Base-by-base conservation (phyloP, 2,797 vertebrate genomes). In the Apogon hyalosoma region DNA sequence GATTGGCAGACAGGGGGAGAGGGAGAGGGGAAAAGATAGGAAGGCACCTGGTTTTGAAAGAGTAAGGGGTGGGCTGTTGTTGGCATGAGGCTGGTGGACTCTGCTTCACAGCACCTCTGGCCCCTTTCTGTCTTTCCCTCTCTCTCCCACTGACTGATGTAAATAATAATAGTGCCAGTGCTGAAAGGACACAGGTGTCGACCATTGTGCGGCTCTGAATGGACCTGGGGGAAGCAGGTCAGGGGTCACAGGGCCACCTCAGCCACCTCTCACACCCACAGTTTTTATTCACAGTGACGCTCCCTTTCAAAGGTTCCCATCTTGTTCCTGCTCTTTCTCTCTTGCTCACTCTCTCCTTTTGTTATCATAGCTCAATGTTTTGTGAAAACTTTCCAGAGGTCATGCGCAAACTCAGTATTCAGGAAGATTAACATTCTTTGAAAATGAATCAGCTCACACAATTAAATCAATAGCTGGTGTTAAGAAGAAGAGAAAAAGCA, bases 131-230 rank as follows among this genome's bases (percentile, higher is more conserved):
- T 75, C 80, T 84, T 62, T 77, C 72, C 62, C 83, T 82, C 85
- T 69, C 87, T 79, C 79, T 81, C 86, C 87, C 72, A 39, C 70
- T 75, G 60, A 80, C 83, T 85, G 86, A 85, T 93, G 90, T 93
- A 93, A 94, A 94, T 92, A 94, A 93, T 92, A 94, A 94, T 87
- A 93, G 87, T 82, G 81, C 68, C 84, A 61, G 80, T 63, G 57
- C 75, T 93, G 92, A 94, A 94, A 94, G 91, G 89, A 93, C 94
- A 92, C 93, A 94, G 94, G 93, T 94, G 94, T 94, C 90, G 78
- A 78, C 92, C 91, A 94, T 94, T 94, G 93, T 94, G 80, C 53
- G n/a, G 64, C 75, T 69, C 73, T 92, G 91, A 93, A 92, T 92
- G 88, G 90, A 83, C 86, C 75, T 78, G 77, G 77, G 85, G 79